These are phyloP conservation scores for Rallus crepitans DNA, from an alignment of 2,797 vertebrate species.

Conservation along the genomic window DNA sequence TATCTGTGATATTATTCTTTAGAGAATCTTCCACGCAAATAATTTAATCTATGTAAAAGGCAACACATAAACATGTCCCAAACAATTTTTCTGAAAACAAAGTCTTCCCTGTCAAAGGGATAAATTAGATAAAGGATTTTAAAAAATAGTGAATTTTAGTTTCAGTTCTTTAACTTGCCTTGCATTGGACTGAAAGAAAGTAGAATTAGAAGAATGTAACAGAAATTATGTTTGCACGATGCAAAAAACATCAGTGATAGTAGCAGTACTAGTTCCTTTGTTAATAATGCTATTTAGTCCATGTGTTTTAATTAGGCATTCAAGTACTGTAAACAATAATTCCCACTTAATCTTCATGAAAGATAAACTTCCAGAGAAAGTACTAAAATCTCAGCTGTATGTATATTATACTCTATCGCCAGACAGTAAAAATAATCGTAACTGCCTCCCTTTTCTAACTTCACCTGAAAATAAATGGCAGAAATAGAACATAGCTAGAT, in stretches of 20 bases:
- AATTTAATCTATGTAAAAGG: not conserved
- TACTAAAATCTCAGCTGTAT: not conserved
- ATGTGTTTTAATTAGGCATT: not conserved
- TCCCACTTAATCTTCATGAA: not conserved
- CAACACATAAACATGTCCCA: not conserved
- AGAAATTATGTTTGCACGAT: not conserved
- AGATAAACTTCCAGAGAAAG: not conserved
- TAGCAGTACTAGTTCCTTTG: not conserved
- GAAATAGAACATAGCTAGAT: slow-evolving; percentile 27
- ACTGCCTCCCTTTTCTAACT: not conserved
- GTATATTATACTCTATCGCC: not conserved
- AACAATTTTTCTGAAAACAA: not conserved
- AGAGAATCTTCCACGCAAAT: not conserved
- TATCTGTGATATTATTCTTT: not conserved
- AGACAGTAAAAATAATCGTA: not conserved
- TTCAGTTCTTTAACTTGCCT: not conserved
- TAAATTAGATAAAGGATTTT: not conserved
- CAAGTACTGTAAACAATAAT: not conserved
- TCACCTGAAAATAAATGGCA: not conserved
- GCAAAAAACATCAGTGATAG: not conserved
- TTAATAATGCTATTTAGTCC: not conserved
- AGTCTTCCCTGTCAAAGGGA: not conserved
- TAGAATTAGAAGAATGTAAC: not conserved
- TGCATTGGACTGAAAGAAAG: not conserved
- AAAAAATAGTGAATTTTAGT: not conserved